phyloP scores from a whole-genome alignment of 2,113 vertebrate genomes.

The Ellobius talpinus region DNA sequence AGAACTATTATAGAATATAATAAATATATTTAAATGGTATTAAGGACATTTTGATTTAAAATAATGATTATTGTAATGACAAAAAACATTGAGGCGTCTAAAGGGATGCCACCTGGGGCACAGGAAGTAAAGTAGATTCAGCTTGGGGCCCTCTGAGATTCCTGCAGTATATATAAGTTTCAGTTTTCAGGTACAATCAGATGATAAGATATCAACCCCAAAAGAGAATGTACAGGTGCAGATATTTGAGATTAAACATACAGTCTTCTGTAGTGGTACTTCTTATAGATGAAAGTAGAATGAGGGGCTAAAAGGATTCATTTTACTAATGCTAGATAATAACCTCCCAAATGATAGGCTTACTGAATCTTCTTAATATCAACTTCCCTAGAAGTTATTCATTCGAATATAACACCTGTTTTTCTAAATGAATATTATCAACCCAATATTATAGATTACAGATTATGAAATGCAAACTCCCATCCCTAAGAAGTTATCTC shows the following conservation, averaged over 20 bases:
- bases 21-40: background rate
- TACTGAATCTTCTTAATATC: background rate
- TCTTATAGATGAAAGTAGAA: background rate
- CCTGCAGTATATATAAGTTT: background rate
- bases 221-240: background rate
- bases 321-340: background rate
- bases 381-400: background rate
- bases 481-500: background rate
- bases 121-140: background rate
- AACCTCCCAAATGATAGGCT: background rate
- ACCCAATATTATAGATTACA: background rate
- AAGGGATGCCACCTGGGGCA: background rate
- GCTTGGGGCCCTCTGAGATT: background rate
- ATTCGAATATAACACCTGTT: background rate
- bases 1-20: background rate
- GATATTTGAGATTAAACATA: background rate
- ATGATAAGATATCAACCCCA: no score
- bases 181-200: background rate
- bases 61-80: background rate
- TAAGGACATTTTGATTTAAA: background rate
- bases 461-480: background rate
- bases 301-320: background rate
- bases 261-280: background rate
- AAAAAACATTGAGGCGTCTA: background rate
- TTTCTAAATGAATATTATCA: background rate